phyloP scores from a whole-genome alignment of 2,888 invertebrate genomes.

The Vanessa cardui region DNA sequence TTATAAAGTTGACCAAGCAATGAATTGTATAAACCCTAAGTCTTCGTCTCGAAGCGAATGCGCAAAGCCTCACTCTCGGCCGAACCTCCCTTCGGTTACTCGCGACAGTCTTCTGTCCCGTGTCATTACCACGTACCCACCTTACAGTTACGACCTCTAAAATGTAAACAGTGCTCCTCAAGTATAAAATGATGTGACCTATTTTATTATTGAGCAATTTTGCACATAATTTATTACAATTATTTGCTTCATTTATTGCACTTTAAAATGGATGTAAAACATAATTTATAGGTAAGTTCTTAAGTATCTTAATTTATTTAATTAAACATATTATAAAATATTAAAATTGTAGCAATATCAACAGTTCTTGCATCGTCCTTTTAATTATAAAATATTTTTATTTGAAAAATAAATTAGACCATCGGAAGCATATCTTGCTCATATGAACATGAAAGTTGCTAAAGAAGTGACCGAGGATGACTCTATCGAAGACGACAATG shows the following conservation, averaged over 20 bases:
- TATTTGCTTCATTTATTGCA: constrained; percentile 6
- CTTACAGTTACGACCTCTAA: constrained; percentile 39
- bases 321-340: neutral
- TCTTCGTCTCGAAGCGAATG: constrained; percentile 56
- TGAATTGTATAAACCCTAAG: constrained; percentile 60
- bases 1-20: constrained; percentile 12
- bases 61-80: constrained; percentile 71
- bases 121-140: constrained; percentile 30
- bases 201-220: constrained; percentile 19
- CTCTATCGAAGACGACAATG: constrained; percentile 87
- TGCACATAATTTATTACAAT: constrained; percentile 6
- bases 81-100: constrained; percentile 59
- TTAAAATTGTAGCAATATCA: neutral
- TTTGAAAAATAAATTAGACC: constrained; percentile 1
- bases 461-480: constrained; percentile 81
- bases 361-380: too few relatives aligned
- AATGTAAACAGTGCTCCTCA: constrained; percentile 50
- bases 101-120: constrained; percentile 35
- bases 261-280: constrained; percentile 7
- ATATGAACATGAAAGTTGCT: constrained; percentile 49
- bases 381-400: neutral
- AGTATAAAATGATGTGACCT: constrained; percentile 39
- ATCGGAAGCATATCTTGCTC: neutral
- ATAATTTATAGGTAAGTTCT: constrained; percentile 20
- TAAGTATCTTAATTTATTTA: neutral